Conservation (phyloP, 2,888 invertebrate species). For the Agrilus cyanescens region DNA sequence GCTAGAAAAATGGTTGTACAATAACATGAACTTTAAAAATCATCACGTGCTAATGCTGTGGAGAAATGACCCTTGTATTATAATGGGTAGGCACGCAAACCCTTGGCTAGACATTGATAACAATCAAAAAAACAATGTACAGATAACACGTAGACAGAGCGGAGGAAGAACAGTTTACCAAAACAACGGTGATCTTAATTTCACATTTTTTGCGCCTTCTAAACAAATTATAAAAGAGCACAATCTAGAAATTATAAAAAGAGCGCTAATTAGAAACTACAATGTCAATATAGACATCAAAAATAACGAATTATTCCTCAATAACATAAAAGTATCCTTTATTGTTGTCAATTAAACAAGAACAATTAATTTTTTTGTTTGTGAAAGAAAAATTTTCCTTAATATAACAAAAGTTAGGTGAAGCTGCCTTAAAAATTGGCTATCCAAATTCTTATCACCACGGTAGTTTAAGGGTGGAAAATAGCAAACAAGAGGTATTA, state of each 20-base stretch:
- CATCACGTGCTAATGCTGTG: constrained; percentile 83
- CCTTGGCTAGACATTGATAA: constrained; percentile 85
- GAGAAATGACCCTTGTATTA: constrained; percentile 89
- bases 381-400: constrained; percentile 8
- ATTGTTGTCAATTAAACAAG: not conserved
- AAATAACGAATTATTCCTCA: constrained; percentile 68
- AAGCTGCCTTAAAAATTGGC: constrained; percentile 88
- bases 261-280: constrained; percentile 73
- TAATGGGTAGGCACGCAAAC: constrained; percentile 94
- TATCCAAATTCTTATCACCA: constrained; percentile 90
- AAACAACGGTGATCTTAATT: constrained; percentile 84
- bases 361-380: constrained; percentile 3
- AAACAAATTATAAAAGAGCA: constrained; percentile 73
- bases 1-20: constrained; percentile 92
- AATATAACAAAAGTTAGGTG: constrained; percentile 63
- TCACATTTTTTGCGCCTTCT: constrained; percentile 80
- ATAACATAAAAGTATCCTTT: constrained; percentile 62
- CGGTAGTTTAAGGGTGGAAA: constrained; percentile 81
- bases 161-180: constrained; percentile 97
- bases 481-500: not conserved
- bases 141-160: constrained; percentile 79
- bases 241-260: constrained; percentile 78
- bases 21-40: constrained; percentile 69
- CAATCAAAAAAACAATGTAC: constrained; percentile 48
- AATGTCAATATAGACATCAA: constrained; percentile 65